Percentiles rank a stretch among this genome's conserved stretches.
Evolutionary conservation across 2,888 invertebrate genomes (phyloP).

Genomic region (Pheosia tremula): DNA sequence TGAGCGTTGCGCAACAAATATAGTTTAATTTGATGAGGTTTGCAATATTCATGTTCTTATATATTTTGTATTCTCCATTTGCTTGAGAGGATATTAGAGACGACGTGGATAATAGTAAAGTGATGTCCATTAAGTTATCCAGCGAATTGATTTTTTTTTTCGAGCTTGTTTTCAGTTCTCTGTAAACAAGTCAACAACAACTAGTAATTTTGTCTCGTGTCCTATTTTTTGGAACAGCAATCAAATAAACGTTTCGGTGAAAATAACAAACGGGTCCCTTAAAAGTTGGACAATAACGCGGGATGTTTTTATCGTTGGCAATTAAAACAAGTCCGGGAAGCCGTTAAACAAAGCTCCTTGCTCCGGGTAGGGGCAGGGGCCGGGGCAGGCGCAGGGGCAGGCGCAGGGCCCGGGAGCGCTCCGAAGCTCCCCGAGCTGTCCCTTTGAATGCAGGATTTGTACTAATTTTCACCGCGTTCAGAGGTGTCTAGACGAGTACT

Average conservation of each 20-base stretch:
- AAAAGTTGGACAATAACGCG: conserved; percentile 14
- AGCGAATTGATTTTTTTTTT: background rate
- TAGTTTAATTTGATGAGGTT: conserved; percentile 26
- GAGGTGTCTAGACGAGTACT: background rate
- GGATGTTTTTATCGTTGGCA: conserved; percentile 27
- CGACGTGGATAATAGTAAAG: background rate
- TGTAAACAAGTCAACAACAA: background rate
- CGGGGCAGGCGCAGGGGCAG: background rate
- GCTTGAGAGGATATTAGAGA: conserved; percentile 10
- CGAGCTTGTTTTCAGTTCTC: background rate
- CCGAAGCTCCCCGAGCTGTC: background rate
- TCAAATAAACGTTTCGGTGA: conserved; percentile 20
- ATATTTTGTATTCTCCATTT: conserved; percentile 17
- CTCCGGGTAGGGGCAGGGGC: background rate
- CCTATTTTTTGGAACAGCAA: conserved; percentile 18
- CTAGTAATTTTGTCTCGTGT: background rate
- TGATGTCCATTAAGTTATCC: background rate
- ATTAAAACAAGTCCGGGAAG: conserved; percentile 28
- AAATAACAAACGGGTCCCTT: conserved; percentile 23
- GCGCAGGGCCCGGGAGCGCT: background rate
- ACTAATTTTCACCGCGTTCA: conserved; percentile 2
- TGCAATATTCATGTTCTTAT: conserved; percentile 19
- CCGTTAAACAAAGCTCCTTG: conserved; percentile 11
- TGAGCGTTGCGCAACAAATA: conserved; percentile 28
- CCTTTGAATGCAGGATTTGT: conserved; percentile 1